Conservation (phyloP, 2,888 invertebrate genomes). For the Drosophila imparisetae region DNA sequence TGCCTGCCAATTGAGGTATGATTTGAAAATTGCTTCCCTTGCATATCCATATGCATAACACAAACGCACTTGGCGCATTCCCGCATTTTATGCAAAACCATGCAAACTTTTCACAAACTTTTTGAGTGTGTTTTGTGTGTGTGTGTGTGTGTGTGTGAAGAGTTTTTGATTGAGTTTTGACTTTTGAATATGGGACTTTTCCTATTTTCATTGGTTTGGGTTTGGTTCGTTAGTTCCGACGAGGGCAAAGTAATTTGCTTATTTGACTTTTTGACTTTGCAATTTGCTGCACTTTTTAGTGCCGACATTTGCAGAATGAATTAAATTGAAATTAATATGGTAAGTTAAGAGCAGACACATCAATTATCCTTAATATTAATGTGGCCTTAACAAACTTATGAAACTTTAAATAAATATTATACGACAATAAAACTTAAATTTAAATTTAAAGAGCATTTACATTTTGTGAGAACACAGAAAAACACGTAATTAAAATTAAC, state of each 20-base stretch:
- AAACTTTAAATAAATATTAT: background rate
- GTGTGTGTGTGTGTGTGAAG: constrained; percentile 40
- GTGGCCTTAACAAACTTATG: background rate
- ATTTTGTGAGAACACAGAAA: background rate
- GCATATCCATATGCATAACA: constrained; percentile 23
- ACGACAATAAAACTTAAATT: background rate
- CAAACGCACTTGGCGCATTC: constrained; percentile 35
- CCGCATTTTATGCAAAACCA: constrained; percentile 29
- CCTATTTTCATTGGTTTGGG: constrained; percentile 23
- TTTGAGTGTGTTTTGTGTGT: constrained; percentile 8
- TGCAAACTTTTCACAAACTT: constrained; percentile 51
- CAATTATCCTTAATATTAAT: background rate
- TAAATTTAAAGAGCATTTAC: background rate
- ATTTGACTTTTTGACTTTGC: constrained; percentile 43
- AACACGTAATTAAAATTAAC: background rate
- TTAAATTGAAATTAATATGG: background rate
- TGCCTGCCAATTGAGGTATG: constrained; percentile 30
- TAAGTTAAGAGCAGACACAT: background rate
- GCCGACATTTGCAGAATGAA: constrained; percentile 5
- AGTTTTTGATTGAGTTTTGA: constrained; percentile 72
- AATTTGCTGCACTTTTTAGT: constrained; percentile 24
- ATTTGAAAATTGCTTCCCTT: constrained; percentile 34
- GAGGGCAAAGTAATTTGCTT: constrained; percentile 44
- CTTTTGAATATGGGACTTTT: constrained; percentile 9
- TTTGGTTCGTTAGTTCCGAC: constrained; percentile 47